Conservation (phyloP, 1,140 invertebrate species). For the Mizuhopecten yessoensis region DNA sequence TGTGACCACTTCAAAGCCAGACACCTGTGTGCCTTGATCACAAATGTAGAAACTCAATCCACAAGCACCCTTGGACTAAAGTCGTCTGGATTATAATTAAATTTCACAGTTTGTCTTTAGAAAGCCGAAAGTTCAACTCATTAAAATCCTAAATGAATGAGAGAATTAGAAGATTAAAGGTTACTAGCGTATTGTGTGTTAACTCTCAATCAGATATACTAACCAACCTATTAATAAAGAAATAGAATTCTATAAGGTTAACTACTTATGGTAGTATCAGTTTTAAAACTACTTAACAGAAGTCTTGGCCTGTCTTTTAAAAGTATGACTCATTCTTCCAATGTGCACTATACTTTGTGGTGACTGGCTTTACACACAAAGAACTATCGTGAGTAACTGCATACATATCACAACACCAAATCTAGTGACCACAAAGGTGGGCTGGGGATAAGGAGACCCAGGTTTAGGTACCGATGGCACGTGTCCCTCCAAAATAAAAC, state of each 20-base stretch:
- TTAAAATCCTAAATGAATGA: conserved; percentile 29
- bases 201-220: conserved; percentile 28
- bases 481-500: not conserved
- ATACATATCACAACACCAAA: not conserved
- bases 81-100: conserved; percentile 12
- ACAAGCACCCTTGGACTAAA: not conserved
- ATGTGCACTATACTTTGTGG: not conserved
- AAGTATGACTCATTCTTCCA: not conserved
- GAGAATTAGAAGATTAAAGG: conserved; percentile 5
- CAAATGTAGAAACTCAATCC: conserved; percentile 27
- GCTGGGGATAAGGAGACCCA: not conserved
- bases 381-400: not conserved
- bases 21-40: conserved; percentile 24
- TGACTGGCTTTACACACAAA: not conserved
- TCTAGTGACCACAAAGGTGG: not conserved
- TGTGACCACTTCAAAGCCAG: conserved; percentile 19
- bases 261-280: not conserved
- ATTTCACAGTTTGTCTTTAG: conserved; percentile 34
- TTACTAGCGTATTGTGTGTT: not conserved
- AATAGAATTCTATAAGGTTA: not conserved
- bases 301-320: not conserved
- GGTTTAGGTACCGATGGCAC: not conserved
- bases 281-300: not conserved
- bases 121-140: conserved; percentile 23
- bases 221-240: conserved; percentile 18